phyloP scores from a whole-genome alignment of 2,888 invertebrate genomes.

The Acronicta leporina region DNA sequence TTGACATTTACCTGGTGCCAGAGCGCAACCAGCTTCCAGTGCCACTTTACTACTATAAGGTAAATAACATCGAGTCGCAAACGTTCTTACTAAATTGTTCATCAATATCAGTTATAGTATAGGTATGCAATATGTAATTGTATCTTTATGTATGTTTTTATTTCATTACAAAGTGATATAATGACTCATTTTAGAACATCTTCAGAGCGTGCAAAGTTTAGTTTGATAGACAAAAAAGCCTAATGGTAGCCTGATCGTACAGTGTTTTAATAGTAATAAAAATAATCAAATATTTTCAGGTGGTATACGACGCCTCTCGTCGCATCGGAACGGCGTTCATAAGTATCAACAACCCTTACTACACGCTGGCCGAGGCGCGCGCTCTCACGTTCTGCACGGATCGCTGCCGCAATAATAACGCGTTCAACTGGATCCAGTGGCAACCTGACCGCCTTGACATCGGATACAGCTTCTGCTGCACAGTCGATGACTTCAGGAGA shows the following conservation, averaged over 20 bases:
- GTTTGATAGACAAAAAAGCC: no score
- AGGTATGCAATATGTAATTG: no score
- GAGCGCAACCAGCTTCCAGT: slow-evolving; percentile 79
- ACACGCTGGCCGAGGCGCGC: slow-evolving; percentile 75
- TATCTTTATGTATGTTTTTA: no score
- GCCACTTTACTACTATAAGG: slow-evolving; percentile 83
- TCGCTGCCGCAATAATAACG: slow-evolving; percentile 86
- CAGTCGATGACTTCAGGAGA: slow-evolving; percentile 87
- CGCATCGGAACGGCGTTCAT: slow-evolving; percentile 89
- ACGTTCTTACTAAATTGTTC: no score
- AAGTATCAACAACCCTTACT: slow-evolving; percentile 91
- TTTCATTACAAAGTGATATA: no score
- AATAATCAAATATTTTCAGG: slow-evolving; percentile 64
- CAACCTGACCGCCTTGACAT: slow-evolving; percentile 80
- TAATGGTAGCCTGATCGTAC: no score
- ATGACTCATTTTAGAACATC: no score
- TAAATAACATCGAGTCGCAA: slow-evolving; percentile 39
- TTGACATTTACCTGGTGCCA: slow-evolving; percentile 78
- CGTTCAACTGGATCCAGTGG: slow-evolving; percentile 90
- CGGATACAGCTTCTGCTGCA: slow-evolving; percentile 91
- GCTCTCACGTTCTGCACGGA: slow-evolving; percentile 86
- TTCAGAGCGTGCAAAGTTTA: no score
- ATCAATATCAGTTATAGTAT: no score
- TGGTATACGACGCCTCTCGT: slow-evolving; percentile 86
- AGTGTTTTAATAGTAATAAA: no score